These are phyloP conservation scores for Zoanthus sansibaricus DNA, from an alignment of 92 coral and sea anemone species.

Conservation along the genomic window DNA sequence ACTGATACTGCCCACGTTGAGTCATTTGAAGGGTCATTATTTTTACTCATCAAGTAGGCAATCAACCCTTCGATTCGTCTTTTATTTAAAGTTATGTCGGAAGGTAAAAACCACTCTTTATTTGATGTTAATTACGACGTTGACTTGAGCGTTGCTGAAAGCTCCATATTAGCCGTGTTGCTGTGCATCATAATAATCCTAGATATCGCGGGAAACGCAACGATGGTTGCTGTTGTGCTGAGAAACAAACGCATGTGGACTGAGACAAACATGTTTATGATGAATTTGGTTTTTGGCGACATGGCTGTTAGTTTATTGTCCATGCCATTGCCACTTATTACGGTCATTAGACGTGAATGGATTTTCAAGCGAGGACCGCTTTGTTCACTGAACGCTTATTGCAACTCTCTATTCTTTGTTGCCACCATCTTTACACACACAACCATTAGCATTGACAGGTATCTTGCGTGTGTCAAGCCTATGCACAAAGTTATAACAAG, in stretches of 20 bases:
- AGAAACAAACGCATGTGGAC: constrained; percentile 85
- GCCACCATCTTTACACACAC: constrained; percentile 89
- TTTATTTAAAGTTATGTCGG: background rate
- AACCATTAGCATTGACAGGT: constrained; percentile 81
- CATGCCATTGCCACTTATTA: constrained; percentile 72
- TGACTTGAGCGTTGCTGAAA: constrained; percentile 66
- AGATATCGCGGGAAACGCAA: constrained; percentile 71
- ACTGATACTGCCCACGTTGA: background rate
- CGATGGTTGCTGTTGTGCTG: constrained; percentile 70
- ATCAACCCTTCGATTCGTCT: background rate
- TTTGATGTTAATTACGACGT: constrained; percentile 7
- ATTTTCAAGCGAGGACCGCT: constrained; percentile 60
- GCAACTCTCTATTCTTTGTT: constrained; percentile 72
- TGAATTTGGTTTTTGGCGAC: constrained; percentile 82
- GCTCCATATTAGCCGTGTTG: constrained; percentile 64
- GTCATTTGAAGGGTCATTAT: background rate
- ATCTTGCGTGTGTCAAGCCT: constrained; percentile 81
- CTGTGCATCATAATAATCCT: constrained; percentile 63
- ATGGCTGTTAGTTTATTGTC: constrained; percentile 77
- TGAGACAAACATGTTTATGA: constrained; percentile 82
- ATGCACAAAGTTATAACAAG: constrained; percentile 80
- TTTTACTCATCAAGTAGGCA: background rate
- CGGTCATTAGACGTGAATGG: constrained; percentile 71
- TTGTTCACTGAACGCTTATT: constrained; percentile 74
- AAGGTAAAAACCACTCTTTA: background rate